phyloP scores from a whole-genome alignment of 2,113 vertebrate genomes.

The Phocoena phocoena region DNA sequence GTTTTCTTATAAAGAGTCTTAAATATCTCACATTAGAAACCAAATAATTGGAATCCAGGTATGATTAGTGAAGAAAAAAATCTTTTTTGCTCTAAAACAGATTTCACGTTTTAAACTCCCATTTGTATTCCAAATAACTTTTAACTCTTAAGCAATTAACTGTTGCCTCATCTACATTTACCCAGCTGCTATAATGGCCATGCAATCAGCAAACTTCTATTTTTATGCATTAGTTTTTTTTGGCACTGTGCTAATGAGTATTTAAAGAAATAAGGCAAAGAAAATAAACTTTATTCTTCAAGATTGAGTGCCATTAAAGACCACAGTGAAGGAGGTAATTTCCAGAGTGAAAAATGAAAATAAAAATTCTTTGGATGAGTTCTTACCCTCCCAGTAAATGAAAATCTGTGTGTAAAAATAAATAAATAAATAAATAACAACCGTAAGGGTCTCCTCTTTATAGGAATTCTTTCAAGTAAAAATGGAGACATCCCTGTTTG shows the following conservation, averaged over 20 bases:
- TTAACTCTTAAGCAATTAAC: conserved; percentile 46
- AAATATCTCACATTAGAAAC: conserved; percentile 35
- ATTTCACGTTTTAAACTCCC: conserved; percentile 55
- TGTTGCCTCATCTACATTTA: conserved; percentile 37
- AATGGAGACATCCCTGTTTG: not conserved
- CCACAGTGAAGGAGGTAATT: conserved; percentile 42
- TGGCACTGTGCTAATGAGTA: conserved; percentile 51
- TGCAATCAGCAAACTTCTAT: conserved; percentile 56
- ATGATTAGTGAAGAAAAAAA: conserved; percentile 33
- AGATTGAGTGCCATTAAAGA: conserved; percentile 59
- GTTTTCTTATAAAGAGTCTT: conserved; percentile 2
- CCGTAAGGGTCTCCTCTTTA: conserved; percentile 24
- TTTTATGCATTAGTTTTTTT: conserved; percentile 46
- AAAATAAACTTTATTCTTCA: conserved; percentile 63
- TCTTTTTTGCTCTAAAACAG: conserved; percentile 16
- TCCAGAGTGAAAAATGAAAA: conserved; percentile 59
- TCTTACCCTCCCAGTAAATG: conserved; percentile 35
- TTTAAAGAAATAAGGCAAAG: conserved; percentile 50
- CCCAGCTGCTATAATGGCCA: conserved; percentile 45
- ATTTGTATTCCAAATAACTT: conserved; percentile 53
- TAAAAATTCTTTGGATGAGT: conserved; percentile 40
- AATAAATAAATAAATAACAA: not conserved
- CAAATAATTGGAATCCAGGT: conserved; percentile 35
- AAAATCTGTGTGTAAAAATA: conserved; percentile 21
- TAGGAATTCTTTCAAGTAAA: conserved; percentile 57